These are phyloP conservation scores for Pelecanus crispus DNA, from an alignment of 2,113 vertebrate species.

Conservation along the genomic window DNA sequence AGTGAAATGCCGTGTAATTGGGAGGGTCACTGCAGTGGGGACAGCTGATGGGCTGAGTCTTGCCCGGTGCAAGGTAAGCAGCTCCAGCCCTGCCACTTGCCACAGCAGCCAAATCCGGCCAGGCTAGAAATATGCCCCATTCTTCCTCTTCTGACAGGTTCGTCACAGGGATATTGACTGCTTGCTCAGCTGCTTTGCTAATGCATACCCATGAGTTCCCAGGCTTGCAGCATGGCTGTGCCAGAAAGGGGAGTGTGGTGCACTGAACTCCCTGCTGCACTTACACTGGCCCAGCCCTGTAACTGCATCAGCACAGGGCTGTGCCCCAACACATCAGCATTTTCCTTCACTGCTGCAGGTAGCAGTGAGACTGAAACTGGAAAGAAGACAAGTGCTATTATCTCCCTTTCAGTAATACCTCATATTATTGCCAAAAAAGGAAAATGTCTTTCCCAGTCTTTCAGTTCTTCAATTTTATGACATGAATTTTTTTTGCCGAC, in stretches of 20 bases:
- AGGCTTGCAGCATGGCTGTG: neutral
- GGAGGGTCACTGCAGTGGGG: neutral
- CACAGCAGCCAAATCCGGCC: neutral
- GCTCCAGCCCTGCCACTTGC: neutral
- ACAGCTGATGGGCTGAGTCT: neutral
- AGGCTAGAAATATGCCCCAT: neutral
- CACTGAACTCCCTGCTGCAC: fast-evolving
- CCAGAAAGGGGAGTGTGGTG: neutral
- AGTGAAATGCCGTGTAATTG: fast-evolving
- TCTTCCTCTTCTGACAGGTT: neutral
- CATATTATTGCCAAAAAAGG: fast-evolving
- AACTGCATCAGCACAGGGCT: neutral
- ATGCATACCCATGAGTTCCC: neutral
- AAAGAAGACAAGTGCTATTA: neutral
- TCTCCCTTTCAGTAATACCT: neutral
- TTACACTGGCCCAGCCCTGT: neutral
- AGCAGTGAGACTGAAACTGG: neutral
- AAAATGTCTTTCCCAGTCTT: neutral
- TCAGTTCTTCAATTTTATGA: neutral
- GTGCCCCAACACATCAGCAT: fast-evolving
- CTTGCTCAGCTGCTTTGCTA: neutral
- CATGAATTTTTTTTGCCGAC: neutral
- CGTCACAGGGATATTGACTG: neutral
- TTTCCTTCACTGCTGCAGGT: neutral
- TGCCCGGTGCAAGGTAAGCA: neutral